Conservation (phyloP, 2,797 vertebrate genomes). For the Lophotriccus pileatus region DNA sequence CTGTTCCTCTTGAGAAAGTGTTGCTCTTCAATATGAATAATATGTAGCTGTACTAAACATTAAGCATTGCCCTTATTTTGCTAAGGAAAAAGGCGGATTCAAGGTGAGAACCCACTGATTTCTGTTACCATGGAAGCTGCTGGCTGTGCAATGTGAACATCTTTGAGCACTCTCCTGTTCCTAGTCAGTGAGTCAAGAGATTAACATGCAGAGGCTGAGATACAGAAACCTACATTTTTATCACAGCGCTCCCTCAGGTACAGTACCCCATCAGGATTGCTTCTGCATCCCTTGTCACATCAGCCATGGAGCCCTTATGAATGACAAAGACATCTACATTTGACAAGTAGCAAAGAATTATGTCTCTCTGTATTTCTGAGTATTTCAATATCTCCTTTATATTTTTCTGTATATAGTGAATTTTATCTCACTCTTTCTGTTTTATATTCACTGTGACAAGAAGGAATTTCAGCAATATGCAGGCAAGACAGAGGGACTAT, state of each 20-base stretch:
- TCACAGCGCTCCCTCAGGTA: not conserved
- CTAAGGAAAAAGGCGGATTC: not conserved
- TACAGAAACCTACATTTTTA: not conserved
- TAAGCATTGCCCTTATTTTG: not conserved
- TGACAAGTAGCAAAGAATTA: not conserved
- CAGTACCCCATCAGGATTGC: not conserved
- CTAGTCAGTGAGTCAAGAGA: not conserved
- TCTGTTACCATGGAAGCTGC: not conserved
- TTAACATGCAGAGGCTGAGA: not conserved
- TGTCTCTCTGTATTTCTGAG: not conserved
- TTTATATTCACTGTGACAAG: not conserved
- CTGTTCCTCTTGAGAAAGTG: not conserved
- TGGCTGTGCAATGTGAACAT: not conserved
- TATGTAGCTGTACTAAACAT: not conserved
- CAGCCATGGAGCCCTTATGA: not conserved
- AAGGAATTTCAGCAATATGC: not conserved
- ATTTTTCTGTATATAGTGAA: not conserved
- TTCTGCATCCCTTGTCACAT: not conserved
- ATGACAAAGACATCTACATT: not conserved
- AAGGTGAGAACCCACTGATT: not conserved
- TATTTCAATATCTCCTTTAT: not conserved
- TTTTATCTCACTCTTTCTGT: not conserved
- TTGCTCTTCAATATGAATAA: not conserved
- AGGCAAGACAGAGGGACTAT: not conserved
- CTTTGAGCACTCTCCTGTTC: not conserved